Conservation (phyloP, 2,888 invertebrate species). For the Sinohyriopsis cumingii region DNA sequence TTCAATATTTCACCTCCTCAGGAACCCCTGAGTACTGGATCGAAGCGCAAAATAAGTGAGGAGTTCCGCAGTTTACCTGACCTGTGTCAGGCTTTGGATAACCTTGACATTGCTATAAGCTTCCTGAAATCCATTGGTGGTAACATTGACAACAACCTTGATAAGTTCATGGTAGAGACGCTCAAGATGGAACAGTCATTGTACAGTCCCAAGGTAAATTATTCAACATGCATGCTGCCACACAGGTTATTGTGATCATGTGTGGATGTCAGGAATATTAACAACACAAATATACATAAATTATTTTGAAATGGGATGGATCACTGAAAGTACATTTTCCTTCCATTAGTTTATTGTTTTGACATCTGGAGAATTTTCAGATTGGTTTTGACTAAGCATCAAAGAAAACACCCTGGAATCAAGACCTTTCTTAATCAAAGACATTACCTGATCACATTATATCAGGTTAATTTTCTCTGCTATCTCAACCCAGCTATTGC, state of each 20-base stretch:
- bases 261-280: neutral
- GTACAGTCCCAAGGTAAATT: conserved; percentile 37
- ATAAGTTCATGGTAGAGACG: conserved; percentile 48
- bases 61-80: conserved; percentile 36
- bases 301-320: too few relatives aligned
- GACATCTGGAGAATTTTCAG: too few relatives aligned
- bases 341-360: too few relatives aligned
- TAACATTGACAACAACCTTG: conserved; percentile 21
- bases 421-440: too few relatives aligned
- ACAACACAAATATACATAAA: too few relatives aligned
- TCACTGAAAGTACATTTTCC: too few relatives aligned
- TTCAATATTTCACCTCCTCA: conserved; percentile 5
- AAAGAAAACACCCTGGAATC: too few relatives aligned
- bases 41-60: conserved; percentile 33
- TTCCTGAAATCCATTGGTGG: conserved; percentile 44
- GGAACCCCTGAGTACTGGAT: conserved; percentile 27
- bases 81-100: conserved; percentile 40
- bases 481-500: too few relatives aligned
- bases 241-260: neutral
- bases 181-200: conserved; percentile 43
- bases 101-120: conserved; percentile 41
- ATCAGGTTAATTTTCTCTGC: too few relatives aligned
- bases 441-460: too few relatives aligned
- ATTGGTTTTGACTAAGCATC: too few relatives aligned
- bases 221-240: neutral